Percentiles rank a stretch among this genome's conserved stretches.
phyloP scores from a whole-genome alignment of 2,113 vertebrate species.

The Halcyon malimbica region DNA sequence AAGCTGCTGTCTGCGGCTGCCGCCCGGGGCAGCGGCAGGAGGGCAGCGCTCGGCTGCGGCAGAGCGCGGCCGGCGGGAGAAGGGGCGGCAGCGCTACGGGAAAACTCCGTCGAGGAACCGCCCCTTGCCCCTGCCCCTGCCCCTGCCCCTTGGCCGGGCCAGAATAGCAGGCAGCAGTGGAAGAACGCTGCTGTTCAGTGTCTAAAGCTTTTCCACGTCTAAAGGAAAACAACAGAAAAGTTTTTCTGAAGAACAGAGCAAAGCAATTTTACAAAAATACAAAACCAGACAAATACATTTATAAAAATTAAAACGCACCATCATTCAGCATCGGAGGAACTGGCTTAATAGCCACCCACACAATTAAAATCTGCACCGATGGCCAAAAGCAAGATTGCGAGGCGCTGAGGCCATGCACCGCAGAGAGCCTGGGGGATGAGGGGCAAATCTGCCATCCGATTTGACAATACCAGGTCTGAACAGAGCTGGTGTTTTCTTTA shows the following conservation, averaged over 20 bases:
- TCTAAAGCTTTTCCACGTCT: too few species aligned
- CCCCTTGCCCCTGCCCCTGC: not conserved
- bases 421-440: fast-evolving
- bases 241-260: not conserved
- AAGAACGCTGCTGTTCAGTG: not conserved
- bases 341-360: fast-evolving
- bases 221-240: not conserved
- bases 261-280: not conserved
- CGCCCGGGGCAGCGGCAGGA: not conserved
- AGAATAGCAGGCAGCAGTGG: not conserved
- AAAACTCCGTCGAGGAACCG: not conserved
- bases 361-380: fast-evolving
- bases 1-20: not conserved
- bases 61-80: not conserved
- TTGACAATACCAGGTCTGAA: fast-evolving
- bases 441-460: fast-evolving
- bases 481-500: not conserved
- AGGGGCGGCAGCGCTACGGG: not conserved
- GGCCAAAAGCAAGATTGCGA: fast-evolving
- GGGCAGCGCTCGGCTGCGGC: too few species aligned
- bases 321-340: fast-evolving
- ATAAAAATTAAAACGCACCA: fast-evolving
- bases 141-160: not conserved
- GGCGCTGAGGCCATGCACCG: fast-evolving
- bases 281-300: fast-evolving